Conservation (phyloP, 2,888 invertebrate genomes). For the Linyphia triangularis region DNA sequence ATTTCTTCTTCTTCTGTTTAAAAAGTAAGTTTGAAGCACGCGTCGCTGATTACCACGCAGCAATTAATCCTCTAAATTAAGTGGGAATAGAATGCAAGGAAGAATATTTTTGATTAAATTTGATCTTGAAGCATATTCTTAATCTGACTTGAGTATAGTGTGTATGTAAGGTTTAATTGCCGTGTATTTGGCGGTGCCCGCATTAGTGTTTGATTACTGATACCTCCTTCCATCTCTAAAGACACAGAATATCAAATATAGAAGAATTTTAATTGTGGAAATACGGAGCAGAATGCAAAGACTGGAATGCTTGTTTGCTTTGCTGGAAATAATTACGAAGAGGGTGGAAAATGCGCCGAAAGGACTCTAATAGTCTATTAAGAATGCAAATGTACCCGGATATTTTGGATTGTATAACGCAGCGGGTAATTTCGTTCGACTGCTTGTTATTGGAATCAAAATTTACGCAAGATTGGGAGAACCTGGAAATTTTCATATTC, state of each 20-base stretch:
- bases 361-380: background rate
- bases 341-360: background rate
- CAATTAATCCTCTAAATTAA: constrained; percentile 38
- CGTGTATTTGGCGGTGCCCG: background rate
- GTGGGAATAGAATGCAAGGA: background rate
- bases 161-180: background rate
- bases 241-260: background rate
- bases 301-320: background rate
- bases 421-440: no score
- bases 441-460: no score
- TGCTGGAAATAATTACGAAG: background rate
- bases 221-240: no score
- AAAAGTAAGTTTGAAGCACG: background rate
- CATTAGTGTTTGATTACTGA: background rate
- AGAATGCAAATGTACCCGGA: background rate
- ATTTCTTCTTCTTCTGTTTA: background rate
- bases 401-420: background rate
- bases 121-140: background rate
- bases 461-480: no score
- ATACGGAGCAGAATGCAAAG: background rate
- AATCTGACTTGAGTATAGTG: background rate
- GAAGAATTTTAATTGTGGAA: background rate
- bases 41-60: background rate
- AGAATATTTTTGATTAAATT: background rate
- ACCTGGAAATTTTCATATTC: no score